A percentile compares a stretch with the other conserved stretches of the same genome.
These are phyloP conservation scores for Tridacna gigas DNA, from an alignment of 2,888 invertebrate genomes.

Conservation along the genomic window DNA sequence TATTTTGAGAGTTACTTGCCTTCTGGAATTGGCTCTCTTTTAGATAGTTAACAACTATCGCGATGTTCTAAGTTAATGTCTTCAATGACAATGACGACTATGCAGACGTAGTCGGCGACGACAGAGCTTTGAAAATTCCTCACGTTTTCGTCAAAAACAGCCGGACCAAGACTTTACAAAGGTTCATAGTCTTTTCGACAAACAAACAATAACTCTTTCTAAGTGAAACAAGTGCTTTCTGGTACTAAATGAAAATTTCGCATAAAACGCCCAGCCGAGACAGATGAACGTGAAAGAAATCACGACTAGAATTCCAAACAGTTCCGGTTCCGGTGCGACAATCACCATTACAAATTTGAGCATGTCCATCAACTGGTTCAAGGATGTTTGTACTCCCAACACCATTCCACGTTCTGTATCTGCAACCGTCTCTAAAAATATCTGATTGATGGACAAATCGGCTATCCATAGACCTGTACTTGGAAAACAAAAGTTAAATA, in stretches of 20 bases:
- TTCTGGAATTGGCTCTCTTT: no score
- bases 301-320: constrained; percentile 86
- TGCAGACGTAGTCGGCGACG: no score
- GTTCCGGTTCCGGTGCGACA: constrained; percentile 84
- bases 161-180: no score
- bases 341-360: constrained; percentile 86
- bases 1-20: no score
- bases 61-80: no score
- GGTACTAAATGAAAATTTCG: constrained; percentile 72
- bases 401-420: constrained; percentile 86
- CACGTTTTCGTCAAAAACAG: no score
- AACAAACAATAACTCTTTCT: constrained; percentile 13
- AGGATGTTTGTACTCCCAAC: constrained; percentile 86
- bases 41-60: no score
- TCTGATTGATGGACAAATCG: constrained; percentile 86
- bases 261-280: constrained; percentile 79
- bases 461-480: constrained; percentile 86
- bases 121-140: no score
- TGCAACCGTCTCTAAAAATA: constrained; percentile 85
- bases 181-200: no score
- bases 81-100: no score
- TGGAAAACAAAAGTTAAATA: background rate
- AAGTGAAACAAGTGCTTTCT: constrained; percentile 76
- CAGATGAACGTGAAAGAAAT: constrained; percentile 84
- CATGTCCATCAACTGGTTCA: constrained; percentile 86